These are phyloP conservation scores for Corythornis madagascariensis DNA, from an alignment of 2,113 vertebrate genomes.

Conservation along the genomic window DNA sequence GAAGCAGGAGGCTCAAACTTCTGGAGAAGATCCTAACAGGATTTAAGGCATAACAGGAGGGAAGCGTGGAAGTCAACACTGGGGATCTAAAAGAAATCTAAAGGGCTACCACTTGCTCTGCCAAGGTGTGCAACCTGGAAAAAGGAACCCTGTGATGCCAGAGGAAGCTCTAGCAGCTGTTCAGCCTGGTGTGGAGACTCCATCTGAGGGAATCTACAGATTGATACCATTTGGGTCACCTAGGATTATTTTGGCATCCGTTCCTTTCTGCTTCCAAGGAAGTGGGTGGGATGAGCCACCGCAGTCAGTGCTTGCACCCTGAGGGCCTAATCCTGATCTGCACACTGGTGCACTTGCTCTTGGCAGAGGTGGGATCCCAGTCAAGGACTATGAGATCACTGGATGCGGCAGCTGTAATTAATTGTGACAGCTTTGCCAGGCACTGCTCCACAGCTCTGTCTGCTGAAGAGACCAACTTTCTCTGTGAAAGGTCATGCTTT, in stretches of 20 bases:
- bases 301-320: not conserved
- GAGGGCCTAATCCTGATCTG: not conserved
- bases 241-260: not conserved
- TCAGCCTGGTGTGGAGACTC: not conserved
- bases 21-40: not conserved
- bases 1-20: not conserved
- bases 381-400: not conserved
- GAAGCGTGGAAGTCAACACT: not conserved
- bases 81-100: not conserved
- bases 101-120: not conserved
- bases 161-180: not conserved
- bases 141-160: not conserved
- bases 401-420: not conserved
- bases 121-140: not conserved
- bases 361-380: not conserved
- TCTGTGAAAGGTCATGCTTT: not conserved
- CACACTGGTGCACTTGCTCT: rapidly evolving
- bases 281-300: rapidly evolving
- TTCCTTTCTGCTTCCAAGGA: not conserved
- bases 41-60: not conserved
- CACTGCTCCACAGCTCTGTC: not conserved
- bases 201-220: not conserved
- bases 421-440: not conserved
- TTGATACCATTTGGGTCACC: not conserved
- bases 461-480: not conserved